These are phyloP conservation scores for Drosophila chauvacae DNA, from an alignment of 1,140 invertebrate species.

Conservation along the genomic window DNA sequence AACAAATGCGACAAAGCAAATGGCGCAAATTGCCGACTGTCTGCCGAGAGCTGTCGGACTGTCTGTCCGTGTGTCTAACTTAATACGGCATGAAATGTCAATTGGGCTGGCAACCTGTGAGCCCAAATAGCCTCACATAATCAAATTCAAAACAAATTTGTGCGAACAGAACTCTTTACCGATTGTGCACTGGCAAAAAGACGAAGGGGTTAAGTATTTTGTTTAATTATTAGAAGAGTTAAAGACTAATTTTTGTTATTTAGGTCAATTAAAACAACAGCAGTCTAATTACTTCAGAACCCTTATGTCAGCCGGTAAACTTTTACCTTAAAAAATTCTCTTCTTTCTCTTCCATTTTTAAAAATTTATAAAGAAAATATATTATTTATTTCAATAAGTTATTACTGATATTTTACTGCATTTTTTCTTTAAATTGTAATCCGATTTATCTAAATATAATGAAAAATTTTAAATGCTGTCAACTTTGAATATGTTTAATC, in stretches of 20 bases:
- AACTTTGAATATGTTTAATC: background rate
- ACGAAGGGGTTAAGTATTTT: accelerated
- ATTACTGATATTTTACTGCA: background rate
- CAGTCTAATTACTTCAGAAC: no score
- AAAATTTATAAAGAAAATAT: background rate
- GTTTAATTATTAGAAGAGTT: background rate
- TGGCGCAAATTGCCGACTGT: slow-evolving; percentile 70
- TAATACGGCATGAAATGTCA: slow-evolving; percentile 80
- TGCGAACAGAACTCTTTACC: slow-evolving; percentile 50
- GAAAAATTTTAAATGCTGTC: background rate
- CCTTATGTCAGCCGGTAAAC: no score
- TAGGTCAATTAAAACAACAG: background rate
- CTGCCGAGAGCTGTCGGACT: slow-evolving; percentile 39
- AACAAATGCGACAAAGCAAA: slow-evolving; percentile 60
- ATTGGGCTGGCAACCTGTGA: slow-evolving; percentile 72
- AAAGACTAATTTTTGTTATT: background rate
- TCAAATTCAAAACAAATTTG: slow-evolving; percentile 83
- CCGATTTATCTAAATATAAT: no score
- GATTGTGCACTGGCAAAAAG: background rate
- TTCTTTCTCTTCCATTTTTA: no score
- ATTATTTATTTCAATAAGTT: no score
- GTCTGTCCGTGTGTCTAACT: slow-evolving; percentile 51
- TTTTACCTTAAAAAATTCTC: no score
- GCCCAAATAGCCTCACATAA: slow-evolving; percentile 62
- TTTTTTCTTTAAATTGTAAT: no score